Evolutionary conservation across 2,113 vertebrate species (phyloP).

Genomic region (Antechinus stuartii): DNA sequence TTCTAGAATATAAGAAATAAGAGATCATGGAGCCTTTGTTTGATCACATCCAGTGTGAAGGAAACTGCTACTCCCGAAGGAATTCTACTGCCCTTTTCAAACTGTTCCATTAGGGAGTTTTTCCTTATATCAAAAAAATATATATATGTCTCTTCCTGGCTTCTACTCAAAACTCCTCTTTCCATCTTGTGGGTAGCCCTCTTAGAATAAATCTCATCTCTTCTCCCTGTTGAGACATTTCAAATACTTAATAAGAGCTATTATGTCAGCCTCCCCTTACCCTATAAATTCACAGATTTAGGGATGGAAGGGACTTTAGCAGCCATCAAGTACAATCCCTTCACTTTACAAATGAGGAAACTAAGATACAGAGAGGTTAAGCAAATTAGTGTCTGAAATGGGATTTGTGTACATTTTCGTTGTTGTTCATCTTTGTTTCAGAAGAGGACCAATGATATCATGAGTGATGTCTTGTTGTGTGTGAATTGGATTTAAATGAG

Average conservation of each 20-base stretch:
- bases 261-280: not conserved
- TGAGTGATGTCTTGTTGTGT: too few relatives aligned
- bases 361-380: not conserved
- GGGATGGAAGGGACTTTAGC: not conserved
- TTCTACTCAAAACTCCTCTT: not conserved
- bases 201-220: not conserved
- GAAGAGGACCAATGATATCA: too few relatives aligned
- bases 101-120: not conserved
- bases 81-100: not conserved
- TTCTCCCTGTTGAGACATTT: not conserved
- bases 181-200: not conserved
- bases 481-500: too few relatives aligned
- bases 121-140: not conserved
- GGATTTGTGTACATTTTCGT: not conserved
- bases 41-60: not conserved
- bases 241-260: not conserved
- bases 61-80: not conserved
- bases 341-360: not conserved
- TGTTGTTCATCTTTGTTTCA: too few relatives aligned
- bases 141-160: not conserved
- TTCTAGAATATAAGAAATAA: not conserved
- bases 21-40: not conserved
- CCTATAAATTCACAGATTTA: not conserved
- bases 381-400: not conserved
- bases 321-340: not conserved